Evolutionary conservation across 2,113 vertebrate species (phyloP), one percentile per base, ranked within the genome.

Genomic region (Ptilorrhoa leucosticta): DNA sequence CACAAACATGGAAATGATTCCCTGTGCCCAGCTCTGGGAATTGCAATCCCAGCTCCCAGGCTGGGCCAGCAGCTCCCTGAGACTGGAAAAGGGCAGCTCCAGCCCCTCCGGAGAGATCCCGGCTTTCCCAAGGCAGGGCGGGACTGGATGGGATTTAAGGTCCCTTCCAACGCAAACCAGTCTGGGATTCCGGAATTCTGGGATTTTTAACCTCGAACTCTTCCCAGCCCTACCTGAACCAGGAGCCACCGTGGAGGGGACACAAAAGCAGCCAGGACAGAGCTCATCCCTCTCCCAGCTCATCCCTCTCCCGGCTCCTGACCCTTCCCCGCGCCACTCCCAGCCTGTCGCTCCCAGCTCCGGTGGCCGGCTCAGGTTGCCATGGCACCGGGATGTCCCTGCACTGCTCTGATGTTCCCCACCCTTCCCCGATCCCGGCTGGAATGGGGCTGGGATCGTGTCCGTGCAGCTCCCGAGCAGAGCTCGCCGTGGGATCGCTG

Each of bases 1-100:
- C 6, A 2, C 11, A 13, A 31, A 53, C 1, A 0, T 10, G 35
- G 79, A 4, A 33, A 47, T 10, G 0, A 8, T 54, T 75, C n/a
- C 13, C 45, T 9, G 23, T 60, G 8, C 35, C 35, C 18, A 28
- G 1, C 14, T 3, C 35, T 4, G 9, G 31, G 72, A 54, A 13
- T 33, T 24, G 42, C 33, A 42, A 8, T 20, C 45, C 16, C 13
- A 33, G 56, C 78, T 54, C 57, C 28, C 6, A 37, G 57, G 45
- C 10, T 35, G 71, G 40, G 63, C 21, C 51, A 53, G 18, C 20
- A 9, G 17, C 42, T 22, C 30, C 6, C 21, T 6, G 44, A 31
- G 65, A 1, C 8, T 14, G 37, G 63, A 3, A 21, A 30, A 8
- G 0, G 61, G 28, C 68, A 10, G 0, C 44, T 40, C 53, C 63